Conservation (phyloP, 2,797 vertebrate genomes). For the Rhinoraja longicauda region DNA sequence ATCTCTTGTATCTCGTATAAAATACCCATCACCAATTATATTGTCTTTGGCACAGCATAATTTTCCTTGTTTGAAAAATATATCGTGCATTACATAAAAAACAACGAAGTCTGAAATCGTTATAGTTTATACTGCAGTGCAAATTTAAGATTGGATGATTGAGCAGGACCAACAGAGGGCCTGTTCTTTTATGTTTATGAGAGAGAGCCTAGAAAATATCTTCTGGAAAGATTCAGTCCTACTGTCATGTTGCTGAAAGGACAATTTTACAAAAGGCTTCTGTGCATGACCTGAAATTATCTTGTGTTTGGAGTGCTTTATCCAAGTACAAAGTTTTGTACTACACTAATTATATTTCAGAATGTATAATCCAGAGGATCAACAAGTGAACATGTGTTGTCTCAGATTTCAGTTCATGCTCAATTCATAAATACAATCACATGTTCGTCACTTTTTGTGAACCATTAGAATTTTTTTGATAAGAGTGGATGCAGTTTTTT, state of each 20-base stretch:
- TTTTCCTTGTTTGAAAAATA: too few species aligned
- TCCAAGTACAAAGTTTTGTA: neutral
- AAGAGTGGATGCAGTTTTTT: neutral
- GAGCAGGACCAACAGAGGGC: too few species aligned
- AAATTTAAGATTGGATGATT: too few species aligned
- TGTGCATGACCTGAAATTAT: neutral
- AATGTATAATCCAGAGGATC: neutral
- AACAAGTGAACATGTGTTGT: neutral
- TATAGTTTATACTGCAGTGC: too few species aligned
- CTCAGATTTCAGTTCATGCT: neutral
- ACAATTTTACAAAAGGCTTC: conserved; percentile 1
- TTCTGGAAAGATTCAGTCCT: neutral
- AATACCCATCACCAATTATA: too few species aligned
- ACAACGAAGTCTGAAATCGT: too few species aligned
- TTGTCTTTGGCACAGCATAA: too few species aligned
- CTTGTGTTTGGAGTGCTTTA: neutral
- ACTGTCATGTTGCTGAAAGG: neutral
- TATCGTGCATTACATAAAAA: too few species aligned
- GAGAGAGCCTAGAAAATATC: neutral
- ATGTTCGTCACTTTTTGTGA: neutral
- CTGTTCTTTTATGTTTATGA: too few species aligned
- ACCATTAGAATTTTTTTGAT: neutral
- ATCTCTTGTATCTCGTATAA: too few species aligned
- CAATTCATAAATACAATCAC: neutral
- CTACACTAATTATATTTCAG: neutral